phyloP scores from a whole-genome alignment of 2,113 vertebrate species.

The Phocoena sinus region DNA sequence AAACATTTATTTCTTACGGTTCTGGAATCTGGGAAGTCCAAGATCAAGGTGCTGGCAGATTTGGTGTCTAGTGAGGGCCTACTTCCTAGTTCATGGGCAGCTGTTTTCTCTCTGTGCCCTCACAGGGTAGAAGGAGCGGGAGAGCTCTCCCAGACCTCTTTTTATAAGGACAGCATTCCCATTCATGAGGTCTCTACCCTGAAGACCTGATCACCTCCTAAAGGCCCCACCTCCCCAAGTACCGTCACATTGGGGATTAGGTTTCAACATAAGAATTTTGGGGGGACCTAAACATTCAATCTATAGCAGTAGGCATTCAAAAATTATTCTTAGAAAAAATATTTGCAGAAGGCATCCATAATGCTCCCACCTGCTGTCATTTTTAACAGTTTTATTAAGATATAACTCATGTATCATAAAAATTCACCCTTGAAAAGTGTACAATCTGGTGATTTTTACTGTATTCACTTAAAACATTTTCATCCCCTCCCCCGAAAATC shows the following conservation, averaged over 20 bases:
- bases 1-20: background rate
- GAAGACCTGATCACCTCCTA: background rate
- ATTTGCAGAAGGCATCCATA: background rate
- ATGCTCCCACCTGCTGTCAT: background rate
- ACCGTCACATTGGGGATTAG: background rate
- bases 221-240: background rate
- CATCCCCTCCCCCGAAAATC: background rate
- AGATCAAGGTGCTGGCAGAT: background rate
- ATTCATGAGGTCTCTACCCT: background rate
- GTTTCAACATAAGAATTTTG: background rate
- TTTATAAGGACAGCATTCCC: background rate
- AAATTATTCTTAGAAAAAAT: constrained; percentile 23
- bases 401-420: background rate
- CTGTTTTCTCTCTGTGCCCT: background rate
- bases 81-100: background rate
- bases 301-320: background rate
- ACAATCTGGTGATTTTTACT: background rate
- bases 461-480: background rate
- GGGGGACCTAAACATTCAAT: background rate
- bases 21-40: background rate
- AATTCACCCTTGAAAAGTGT: background rate
- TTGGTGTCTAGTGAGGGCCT: background rate
- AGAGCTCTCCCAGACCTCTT: background rate
- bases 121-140: background rate
- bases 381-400: background rate